Conservation (phyloP, 2,888 invertebrate genomes). For the Cistogaster globosa region DNA sequence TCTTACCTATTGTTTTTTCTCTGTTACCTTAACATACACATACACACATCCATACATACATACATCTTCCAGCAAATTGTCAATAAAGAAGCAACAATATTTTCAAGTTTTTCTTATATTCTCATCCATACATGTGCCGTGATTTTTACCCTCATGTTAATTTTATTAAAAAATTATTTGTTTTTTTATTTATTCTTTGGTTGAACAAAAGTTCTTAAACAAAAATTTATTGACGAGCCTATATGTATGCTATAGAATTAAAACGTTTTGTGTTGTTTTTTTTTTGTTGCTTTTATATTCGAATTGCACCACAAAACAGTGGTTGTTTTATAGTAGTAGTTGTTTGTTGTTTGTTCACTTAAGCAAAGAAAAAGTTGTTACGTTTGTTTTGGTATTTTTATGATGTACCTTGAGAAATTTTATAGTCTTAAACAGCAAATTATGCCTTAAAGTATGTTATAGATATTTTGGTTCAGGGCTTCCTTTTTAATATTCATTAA, state of each 20-base stretch:
- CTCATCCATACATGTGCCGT: slow-evolving; percentile 17
- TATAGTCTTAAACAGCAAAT: slow-evolving; percentile 29
- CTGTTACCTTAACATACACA: slow-evolving; percentile 22
- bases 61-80: slow-evolving; percentile 41
- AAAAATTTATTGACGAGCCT: slow-evolving; percentile 65
- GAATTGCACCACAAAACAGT: slow-evolving; percentile 69
- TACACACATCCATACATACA: neutral
- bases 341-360: slow-evolving; percentile 1
- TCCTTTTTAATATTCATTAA: slow-evolving; percentile 47
- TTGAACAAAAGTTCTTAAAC: slow-evolving; percentile 20
- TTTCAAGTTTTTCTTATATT: slow-evolving; percentile 26
- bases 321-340: slow-evolving; percentile 62
- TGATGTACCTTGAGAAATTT: slow-evolving; percentile 60
- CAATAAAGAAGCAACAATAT: slow-evolving; percentile 58
- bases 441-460: slow-evolving; percentile 67
- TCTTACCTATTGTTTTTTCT: slow-evolving; percentile 40
- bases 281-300: slow-evolving; percentile 45
- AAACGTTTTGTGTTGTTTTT: slow-evolving; percentile 19
- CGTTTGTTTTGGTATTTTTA: slow-evolving; percentile 66
- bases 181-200: neutral
- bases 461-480: slow-evolving; percentile 18
- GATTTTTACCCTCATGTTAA: slow-evolving; percentile 77
- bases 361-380: too few species aligned
- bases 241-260: slow-evolving; percentile 62
- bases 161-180: slow-evolving; percentile 81